Evolutionary conservation across 2,797 vertebrate species (phyloP), one percentile per base, ranked within the genome.

Genomic region (Erithacus rubecula): DNA sequence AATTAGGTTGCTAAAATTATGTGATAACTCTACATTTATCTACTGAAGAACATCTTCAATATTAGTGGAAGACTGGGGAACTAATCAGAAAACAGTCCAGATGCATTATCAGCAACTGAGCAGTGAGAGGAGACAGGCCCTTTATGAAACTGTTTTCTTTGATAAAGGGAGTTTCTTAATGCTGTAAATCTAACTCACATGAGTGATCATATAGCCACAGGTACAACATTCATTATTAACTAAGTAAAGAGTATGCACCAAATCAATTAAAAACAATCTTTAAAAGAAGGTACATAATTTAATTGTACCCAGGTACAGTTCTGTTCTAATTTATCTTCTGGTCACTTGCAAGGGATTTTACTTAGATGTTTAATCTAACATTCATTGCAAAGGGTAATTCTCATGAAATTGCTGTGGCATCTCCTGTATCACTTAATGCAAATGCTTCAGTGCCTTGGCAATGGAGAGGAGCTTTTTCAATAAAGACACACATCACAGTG

Each of bases 181-280:
- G 85, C 78, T 86, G 91, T 96, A 97, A 96, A 96, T 97, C 97
- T 96, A 95, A 95, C 92, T 96, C 97, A 95, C 91, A 90, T 92
- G 89, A 96, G 83, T 93, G 96, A 97, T 96, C 97, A 93, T 86
- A 96, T 84, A 91, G 94, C 85, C 94, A 95, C 87, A 94, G 95
- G 95, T 97, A 97, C 89, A 95, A 96, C 63, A 64, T 89, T 96
- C 91, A 24, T 97, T 97, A 97, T 97, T 98, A 98, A 96, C 95
- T 94, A 92, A 93, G 81, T 96, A 87, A 98, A 97, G 96, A 97
- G 90, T 96, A 96, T 96, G 94, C 71, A 90, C 83, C 97, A 97
- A 97, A 98, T 97, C 97, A 97, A 97, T 98, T 98, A 98, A 98
- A 98, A 98, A 89, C 87, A 97, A 93, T 96, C 97, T 97, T 97